Conservation (phyloP, 1,140 invertebrate species). For the Drosophila tsacasi region DNA sequence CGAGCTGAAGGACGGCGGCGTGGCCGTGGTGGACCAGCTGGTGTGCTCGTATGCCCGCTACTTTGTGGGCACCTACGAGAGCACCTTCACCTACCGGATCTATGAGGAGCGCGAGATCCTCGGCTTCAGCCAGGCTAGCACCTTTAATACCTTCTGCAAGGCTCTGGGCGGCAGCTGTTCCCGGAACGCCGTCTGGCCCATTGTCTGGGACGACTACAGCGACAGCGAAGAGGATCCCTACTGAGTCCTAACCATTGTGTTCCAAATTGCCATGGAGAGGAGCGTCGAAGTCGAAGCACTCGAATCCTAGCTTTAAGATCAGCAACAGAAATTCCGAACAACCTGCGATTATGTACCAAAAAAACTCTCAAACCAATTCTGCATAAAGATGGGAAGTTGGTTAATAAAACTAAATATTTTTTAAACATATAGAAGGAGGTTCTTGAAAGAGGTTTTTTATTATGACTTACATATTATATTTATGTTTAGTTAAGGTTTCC, state of each 20-base stretch:
- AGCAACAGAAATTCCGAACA: conserved; percentile 36
- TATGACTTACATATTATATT: no score
- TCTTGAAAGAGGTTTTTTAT: not conserved
- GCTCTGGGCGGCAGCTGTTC: conserved; percentile 85
- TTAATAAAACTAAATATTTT: conserved; percentile 11
- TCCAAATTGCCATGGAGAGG: not conserved
- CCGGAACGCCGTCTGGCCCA: conserved; percentile 86
- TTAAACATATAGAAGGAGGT: not conserved
- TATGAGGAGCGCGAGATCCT: conserved; percentile 98
- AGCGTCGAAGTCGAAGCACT: not conserved
- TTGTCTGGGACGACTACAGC: conserved; percentile 83
- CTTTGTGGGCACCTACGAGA: conserved; percentile 96
- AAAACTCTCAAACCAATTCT: conserved; percentile 6
- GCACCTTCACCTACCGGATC: conserved; percentile 98
- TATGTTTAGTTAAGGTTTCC: no score
- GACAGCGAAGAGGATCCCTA: conserved; percentile 26
- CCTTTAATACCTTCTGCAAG: conserved; percentile 96
- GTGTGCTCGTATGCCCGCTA: conserved; percentile 94
- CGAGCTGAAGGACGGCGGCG: conserved; percentile 92
- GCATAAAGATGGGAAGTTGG: not conserved
- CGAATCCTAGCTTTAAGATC: conserved; percentile 35
- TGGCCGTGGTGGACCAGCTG: conserved; percentile 98
- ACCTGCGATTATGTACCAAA: conserved; percentile 49
- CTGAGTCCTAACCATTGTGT: conserved; percentile 23
- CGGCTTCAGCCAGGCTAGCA: conserved; percentile 92